Evolutionary conservation across 30 jellyfish, hydroid and myxozoan genomes (phyloP), one percentile per base, ranked within the genome.

Genomic region (Morbakka virulenta): DNA sequence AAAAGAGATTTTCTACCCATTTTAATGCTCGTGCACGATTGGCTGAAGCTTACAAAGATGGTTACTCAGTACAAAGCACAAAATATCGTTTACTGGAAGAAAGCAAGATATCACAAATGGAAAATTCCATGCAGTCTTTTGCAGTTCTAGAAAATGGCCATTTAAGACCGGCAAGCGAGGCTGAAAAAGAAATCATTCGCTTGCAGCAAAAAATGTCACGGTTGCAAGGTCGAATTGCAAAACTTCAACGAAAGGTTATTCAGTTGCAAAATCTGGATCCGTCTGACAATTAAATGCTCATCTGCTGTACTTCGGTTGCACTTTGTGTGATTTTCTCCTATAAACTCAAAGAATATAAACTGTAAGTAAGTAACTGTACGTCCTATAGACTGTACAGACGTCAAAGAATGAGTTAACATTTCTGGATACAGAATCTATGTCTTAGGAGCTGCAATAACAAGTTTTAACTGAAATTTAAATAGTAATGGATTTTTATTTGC

Each of bases 191-290:
- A 57, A 57, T 57, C 31, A 57, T 57, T 13, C 71, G 71, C 31
- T 22, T 57, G 11, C 71, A 57, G 31, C 71, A 57, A 26, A 57
- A 57, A 57, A 57, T 57, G 71, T 13, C 71, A 24, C 71, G 71
- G 4, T 57, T 57, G 9, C 71, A 57, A 22, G 31, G 71, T 4
- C 12, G 71, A 57, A 57, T 57, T 9, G 71, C 71, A 57, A n/a
- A 57, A 24, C 26, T 57, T 12, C 71, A 57, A 22, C 11, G 31
- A 22, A 57, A 24, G 22, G 71, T 57, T 26, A 57, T 13, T 6
- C 9, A 57, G 26, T 57, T 57, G 31, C 71, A 57, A 22, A 22
- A 57, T 57, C 71, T 41, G n/a, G n/a, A n/a, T n/a, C n/a, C n/a
- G n/a, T n/a, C n/a, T n/a, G n/a, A n/a, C n/a, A n/a, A n/a, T n/a